These are phyloP conservation scores for Mustela lutreola DNA, from an alignment of 2,113 vertebrate genomes.

Conservation along the genomic window DNA sequence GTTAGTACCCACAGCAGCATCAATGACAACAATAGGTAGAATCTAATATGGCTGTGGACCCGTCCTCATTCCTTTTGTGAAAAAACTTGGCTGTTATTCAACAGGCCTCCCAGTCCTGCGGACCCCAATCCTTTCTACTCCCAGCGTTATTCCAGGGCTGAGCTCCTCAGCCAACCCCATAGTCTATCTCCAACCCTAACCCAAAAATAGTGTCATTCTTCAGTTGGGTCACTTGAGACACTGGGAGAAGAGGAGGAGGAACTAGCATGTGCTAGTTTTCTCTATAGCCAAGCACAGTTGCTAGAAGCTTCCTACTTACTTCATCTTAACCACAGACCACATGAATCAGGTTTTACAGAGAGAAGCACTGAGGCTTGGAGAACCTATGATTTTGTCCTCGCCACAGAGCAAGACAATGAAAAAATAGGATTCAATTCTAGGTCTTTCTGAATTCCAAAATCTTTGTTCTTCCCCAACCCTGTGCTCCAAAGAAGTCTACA, in stretches of 20 bases:
- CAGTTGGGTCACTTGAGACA: neutral
- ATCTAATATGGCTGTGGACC: neutral
- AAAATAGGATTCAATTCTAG: neutral
- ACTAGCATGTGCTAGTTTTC: neutral
- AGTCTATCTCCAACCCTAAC: neutral
- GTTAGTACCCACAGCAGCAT: neutral
- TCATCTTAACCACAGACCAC: neutral
- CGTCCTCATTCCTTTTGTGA: neutral
- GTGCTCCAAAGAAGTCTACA: neutral
- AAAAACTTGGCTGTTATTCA: neutral
- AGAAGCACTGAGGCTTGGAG: neutral
- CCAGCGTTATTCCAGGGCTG: neutral
- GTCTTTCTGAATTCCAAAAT: conserved; percentile 44
- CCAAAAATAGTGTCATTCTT: neutral
- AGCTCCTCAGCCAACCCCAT: neutral
- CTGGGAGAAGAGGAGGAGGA: neutral
- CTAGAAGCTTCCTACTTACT: neutral
- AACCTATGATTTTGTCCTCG: neutral
- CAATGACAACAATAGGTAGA: neutral
- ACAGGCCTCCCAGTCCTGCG: neutral
- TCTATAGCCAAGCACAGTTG: neutral
- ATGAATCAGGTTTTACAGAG: neutral
- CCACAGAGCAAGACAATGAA: neutral
- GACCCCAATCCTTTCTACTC: neutral
- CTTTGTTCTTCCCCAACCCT: neutral